Evolutionary conservation across 2,797 vertebrate species (phyloP).

Genomic region (Pipistrellus pipistrellus): DNA sequence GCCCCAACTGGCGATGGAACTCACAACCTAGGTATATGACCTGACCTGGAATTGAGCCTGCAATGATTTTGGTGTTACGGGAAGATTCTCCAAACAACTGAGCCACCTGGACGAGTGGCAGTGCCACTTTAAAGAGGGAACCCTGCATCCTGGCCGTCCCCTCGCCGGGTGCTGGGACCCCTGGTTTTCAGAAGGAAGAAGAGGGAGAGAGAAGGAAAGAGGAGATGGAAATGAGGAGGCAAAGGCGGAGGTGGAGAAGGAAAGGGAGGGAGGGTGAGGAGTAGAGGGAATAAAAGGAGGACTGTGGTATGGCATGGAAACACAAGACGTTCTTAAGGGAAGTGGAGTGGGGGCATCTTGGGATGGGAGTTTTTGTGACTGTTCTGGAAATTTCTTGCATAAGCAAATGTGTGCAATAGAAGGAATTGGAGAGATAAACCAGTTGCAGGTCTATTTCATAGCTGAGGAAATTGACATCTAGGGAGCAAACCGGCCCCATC

Average conservation of each 20-base stretch:
- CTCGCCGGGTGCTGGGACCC: neutral
- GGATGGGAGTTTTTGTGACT: neutral
- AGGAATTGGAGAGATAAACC: neutral
- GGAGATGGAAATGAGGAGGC: neutral
- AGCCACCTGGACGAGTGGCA: neutral
- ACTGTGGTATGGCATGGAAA: neutral
- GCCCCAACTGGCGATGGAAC: neutral
- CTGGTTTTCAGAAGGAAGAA: neutral
- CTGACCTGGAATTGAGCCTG: neutral
- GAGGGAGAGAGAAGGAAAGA: too few species aligned
- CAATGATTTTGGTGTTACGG: accelerated
- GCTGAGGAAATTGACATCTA: neutral
- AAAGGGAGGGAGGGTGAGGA: accelerated
- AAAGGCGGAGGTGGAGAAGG: neutral
- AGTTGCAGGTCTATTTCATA: neutral
- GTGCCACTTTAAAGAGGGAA: neutral
- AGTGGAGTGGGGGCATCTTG: neutral
- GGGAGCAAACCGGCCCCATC: neutral
- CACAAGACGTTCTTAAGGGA: neutral
- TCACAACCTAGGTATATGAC: neutral
- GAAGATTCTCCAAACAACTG: neutral
- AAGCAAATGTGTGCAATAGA: neutral
- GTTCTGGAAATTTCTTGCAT: neutral
- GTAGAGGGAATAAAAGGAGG: neutral
- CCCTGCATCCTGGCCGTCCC: neutral